Percentiles rank a stretch among this genome's conserved stretches.
These are phyloP conservation scores for Drosophila fuyamai DNA, from an alignment of 1,140 invertebrate species.

Conservation along the genomic window DNA sequence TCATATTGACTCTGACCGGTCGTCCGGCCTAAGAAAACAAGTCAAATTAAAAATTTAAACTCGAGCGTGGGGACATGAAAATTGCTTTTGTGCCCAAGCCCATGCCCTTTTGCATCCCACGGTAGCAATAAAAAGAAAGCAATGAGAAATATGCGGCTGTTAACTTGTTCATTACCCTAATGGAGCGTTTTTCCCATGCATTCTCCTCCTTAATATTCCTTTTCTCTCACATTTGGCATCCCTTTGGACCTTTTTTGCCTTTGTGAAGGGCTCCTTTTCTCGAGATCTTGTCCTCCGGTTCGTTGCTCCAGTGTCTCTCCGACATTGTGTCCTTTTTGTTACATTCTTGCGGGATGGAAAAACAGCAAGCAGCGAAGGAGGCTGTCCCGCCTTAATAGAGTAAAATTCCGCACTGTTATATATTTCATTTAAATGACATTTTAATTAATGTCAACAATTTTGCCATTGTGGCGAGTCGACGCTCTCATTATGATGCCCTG, in stretches of 20 bases:
- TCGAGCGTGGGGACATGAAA: constrained; percentile 43
- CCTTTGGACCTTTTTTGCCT: constrained; percentile 39
- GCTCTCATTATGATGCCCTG: constrained; percentile 40
- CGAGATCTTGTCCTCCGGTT: constrained; percentile 37
- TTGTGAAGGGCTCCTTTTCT: constrained; percentile 15
- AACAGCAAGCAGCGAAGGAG: neutral
- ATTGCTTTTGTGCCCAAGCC: constrained; percentile 20
- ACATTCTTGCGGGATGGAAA: neutral
- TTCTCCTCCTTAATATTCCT: constrained; percentile 42
- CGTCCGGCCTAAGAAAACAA: constrained; percentile 42
- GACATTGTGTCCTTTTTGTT: constrained; percentile 25
- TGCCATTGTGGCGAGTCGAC: constrained; percentile 52
- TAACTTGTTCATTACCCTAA: constrained; percentile 83
- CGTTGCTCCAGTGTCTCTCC: constrained; percentile 23
- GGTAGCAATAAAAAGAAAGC: constrained; percentile 58
- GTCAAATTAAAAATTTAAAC: constrained; percentile 76
- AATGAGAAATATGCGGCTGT: constrained; percentile 81
- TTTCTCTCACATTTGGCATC: constrained; percentile 26
- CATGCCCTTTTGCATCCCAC: constrained; percentile 3
- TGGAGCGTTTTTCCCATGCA: constrained; percentile 68
- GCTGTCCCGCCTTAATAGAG: constrained; percentile 52
- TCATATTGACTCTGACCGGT: constrained; percentile 47
- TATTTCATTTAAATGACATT: constrained; percentile 84
- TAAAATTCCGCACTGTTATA: constrained; percentile 70
- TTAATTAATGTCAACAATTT: constrained; percentile 83